Base-by-base conservation (phyloP, 1,140 invertebrate genomes). In the Diorhabda carinulata region DNA sequence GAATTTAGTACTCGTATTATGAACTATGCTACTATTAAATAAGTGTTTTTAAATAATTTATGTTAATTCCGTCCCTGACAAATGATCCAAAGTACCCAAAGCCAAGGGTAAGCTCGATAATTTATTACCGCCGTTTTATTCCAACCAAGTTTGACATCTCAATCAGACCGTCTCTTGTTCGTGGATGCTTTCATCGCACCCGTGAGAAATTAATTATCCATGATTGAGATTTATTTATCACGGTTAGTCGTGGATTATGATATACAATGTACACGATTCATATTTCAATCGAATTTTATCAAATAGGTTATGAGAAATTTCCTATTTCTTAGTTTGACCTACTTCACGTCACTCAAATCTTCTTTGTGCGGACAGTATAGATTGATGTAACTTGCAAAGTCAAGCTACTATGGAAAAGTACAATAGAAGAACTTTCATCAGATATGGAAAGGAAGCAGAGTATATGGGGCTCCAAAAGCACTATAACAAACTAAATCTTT, bases 171-270 rank as follows among this genome's bases (percentile, higher is more conserved):
- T 70, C 76, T 74, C 76, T 77, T 77, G 76, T 77, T 77, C 76
- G 70, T 73, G 73, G 66, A 68, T 57, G 76, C 73, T 74, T 74
- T 74, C 74, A 75, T 73, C 67, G 71, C 73, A 74, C 75, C 75
- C 76, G 75, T 78, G 76, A 76, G 76, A 76, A 78, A 78, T 78
- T 78, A 78, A 78, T 78, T 78, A 76, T 70, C 72, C 74, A 70
- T 78, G 76, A 78, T 78, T 78, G 76, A 78, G 75, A 78, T 78
- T 78, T 76, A 78, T 78, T 73, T 52, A 52, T 52, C 3, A 52
- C 47, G 47, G 47, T n/a, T 8, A 52, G n/a, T 6, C 6, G 47
- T 52, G 47, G 6, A 25, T 69, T 43, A 52, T 58, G 25, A 40
- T 66, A 25, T 56, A 60, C 44, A 52, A 67, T 25, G 69, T 25